phyloP scores from a whole-genome alignment of 2,888 invertebrate genomes.

The Periphyllus acericola region DNA sequence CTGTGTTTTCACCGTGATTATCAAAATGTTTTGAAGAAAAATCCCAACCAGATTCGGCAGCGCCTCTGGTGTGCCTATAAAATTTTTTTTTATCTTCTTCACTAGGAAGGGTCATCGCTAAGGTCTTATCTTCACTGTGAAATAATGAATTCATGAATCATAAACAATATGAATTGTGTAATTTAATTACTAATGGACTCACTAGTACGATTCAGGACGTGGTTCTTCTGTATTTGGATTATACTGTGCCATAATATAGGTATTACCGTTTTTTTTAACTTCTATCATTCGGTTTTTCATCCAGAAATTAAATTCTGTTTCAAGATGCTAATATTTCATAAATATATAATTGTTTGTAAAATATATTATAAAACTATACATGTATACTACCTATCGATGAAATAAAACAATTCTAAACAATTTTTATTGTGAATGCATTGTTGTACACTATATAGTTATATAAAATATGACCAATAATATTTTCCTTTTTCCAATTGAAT shows the following conservation, averaged over 20 bases:
- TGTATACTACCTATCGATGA: neutral
- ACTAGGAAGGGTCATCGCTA: slow-evolving; percentile 68
- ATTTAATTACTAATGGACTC: slow-evolving; percentile 35
- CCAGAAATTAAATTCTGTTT: slow-evolving; percentile 77
- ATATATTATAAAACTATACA: neutral
- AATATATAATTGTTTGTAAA: neutral
- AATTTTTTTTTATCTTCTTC: slow-evolving; percentile 71
- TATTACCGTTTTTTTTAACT: slow-evolving; percentile 68
- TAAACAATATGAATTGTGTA: neutral
- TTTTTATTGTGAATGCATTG: no score
- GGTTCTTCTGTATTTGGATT: slow-evolving; percentile 74
- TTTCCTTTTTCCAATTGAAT: no score
- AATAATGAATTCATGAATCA: slow-evolving; percentile 10
- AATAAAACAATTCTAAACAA: no score
- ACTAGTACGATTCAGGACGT: slow-evolving; percentile 77
- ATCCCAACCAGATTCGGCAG: slow-evolving; percentile 90
- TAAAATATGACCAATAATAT: no score
- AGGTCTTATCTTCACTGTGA: slow-evolving; percentile 72
- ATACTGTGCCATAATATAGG: slow-evolving; percentile 73
- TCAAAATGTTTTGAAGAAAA: slow-evolving; percentile 84
- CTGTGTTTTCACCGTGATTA: slow-evolving; percentile 70
- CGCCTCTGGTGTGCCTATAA: slow-evolving; percentile 79
- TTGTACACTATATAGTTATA: no score
- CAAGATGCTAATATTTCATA: slow-evolving; percentile 67
- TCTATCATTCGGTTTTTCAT: slow-evolving; percentile 70